Percentiles rank a stretch among this genome's conserved stretches.
These are phyloP conservation scores for Epinotia bilunana DNA, from an alignment of 2,888 invertebrate species.

Conservation along the genomic window DNA sequence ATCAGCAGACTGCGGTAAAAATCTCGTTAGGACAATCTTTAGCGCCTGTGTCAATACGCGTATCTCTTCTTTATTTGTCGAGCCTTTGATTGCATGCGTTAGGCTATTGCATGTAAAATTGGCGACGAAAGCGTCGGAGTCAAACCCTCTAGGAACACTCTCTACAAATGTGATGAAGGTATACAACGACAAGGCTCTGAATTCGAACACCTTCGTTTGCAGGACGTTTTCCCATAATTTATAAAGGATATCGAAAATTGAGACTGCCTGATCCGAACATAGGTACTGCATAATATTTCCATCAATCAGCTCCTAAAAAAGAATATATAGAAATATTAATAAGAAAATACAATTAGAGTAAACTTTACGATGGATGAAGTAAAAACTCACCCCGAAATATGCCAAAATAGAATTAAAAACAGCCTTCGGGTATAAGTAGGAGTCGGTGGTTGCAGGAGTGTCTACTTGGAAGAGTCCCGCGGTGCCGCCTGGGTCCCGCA, in stretches of 20 bases:
- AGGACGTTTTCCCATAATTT: slow-evolving; percentile 78
- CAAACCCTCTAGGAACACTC: slow-evolving; percentile 67
- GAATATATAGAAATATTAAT: neutral
- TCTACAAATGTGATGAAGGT: slow-evolving; percentile 83
- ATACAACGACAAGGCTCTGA: slow-evolving; percentile 82
- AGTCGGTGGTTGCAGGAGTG: slow-evolving; percentile 62
- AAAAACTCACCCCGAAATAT: slow-evolving; percentile 73
- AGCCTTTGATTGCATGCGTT: slow-evolving; percentile 77
- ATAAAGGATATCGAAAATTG: slow-evolving; percentile 82
- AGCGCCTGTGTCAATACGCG: slow-evolving; percentile 72
- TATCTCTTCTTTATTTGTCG: slow-evolving; percentile 60
- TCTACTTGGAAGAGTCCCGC: slow-evolving; percentile 60
- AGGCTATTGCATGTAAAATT: slow-evolving; percentile 84
- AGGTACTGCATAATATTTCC: slow-evolving; percentile 69
- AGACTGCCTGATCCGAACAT: slow-evolving; percentile 74
- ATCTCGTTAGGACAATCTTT: slow-evolving; percentile 67
- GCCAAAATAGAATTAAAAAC: slow-evolving; percentile 71
- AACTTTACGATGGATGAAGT: slow-evolving; percentile 6
- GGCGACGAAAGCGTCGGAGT: slow-evolving; percentile 82
- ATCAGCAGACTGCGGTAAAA: slow-evolving; percentile 70
- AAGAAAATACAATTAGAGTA: neutral
- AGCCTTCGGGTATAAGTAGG: slow-evolving; percentile 70
- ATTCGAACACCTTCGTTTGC: slow-evolving; percentile 74
- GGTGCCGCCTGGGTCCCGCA: slow-evolving; percentile 69
- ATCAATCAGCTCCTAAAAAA: slow-evolving; percentile 67